Percentiles rank a stretch among this genome's conserved stretches.
These are phyloP conservation scores for Dascillus cervinus DNA, from an alignment of 2,888 invertebrate species.

Conservation along the genomic window DNA sequence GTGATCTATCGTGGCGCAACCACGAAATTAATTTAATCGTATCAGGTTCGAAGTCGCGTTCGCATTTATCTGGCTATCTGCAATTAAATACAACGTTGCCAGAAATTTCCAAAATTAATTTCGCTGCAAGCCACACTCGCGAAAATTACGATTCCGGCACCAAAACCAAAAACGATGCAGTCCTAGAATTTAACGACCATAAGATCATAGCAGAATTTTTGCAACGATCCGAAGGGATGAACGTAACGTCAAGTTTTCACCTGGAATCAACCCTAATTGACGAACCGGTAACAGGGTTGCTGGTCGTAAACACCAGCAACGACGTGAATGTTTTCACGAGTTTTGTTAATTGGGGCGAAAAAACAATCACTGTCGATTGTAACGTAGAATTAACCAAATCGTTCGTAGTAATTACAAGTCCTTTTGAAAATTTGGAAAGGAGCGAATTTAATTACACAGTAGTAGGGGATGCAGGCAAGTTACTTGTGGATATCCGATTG, in stretches of 20 bases:
- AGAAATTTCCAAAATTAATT: slow-evolving; percentile 18
- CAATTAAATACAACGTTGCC: slow-evolving; percentile 22
- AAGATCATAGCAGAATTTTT: slow-evolving; percentile 16
- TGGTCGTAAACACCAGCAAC: slow-evolving; percentile 15
- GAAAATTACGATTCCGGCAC: slow-evolving; percentile 4
- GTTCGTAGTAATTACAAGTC: slow-evolving; percentile 18
- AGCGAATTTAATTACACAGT: slow-evolving; percentile 19
- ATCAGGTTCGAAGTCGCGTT: slow-evolving; percentile 16
- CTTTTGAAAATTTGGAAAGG: slow-evolving; percentile 20
- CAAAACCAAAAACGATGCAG: slow-evolving; percentile 14
- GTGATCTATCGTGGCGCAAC: slow-evolving; percentile 20
- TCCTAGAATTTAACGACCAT: slow-evolving; percentile 20
- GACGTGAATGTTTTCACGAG: slow-evolving; percentile 11
- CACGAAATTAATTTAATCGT: slow-evolving; percentile 18
- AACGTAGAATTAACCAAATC: slow-evolving; percentile 18
- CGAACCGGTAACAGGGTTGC: slow-evolving; percentile 14
- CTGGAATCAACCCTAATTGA: slow-evolving; percentile 18
- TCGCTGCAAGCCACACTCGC: slow-evolving; percentile 14
- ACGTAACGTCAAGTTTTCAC: slow-evolving; percentile 15
- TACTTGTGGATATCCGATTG: slow-evolving; percentile 15
- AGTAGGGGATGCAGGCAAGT: slow-evolving; percentile 11
- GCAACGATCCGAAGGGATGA: slow-evolving; percentile 13
- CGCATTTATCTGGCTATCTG: slow-evolving; percentile 15
- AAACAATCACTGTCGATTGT: slow-evolving; percentile 13
- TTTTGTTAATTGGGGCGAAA: slow-evolving; percentile 17